Percentiles rank a stretch among this genome's conserved stretches.
Evolutionary conservation across 2,888 invertebrate genomes (phyloP).

Genomic region (Drosophila mulleri): DNA sequence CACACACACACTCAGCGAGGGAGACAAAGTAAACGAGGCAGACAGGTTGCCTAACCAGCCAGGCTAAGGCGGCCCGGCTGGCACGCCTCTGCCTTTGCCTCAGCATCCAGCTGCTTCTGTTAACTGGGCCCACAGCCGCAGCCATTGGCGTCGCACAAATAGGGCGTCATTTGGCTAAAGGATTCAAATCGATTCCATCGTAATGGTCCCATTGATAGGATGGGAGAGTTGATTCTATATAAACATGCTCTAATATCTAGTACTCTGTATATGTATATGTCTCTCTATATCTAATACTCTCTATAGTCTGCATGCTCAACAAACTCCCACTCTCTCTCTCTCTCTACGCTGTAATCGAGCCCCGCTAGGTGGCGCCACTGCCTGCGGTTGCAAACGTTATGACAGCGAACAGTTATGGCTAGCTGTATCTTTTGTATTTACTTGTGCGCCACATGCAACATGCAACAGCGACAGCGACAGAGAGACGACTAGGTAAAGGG

Average conservation of each 20-base stretch:
- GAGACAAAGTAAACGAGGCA: constrained; percentile 57
- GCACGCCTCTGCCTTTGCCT: background rate
- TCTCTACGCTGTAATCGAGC: background rate
- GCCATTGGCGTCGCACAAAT: constrained; percentile 32
- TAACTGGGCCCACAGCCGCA: constrained; percentile 21
- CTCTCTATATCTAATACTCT: background rate
- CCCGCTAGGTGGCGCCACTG: constrained; percentile 49
- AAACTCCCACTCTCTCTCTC: background rate
- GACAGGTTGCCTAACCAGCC: constrained; percentile 35
- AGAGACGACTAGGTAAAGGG: background rate
- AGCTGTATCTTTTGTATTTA: constrained; percentile 74
- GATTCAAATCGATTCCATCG: background rate
- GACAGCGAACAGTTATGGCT: constrained; percentile 40
- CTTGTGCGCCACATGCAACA: constrained; percentile 60
- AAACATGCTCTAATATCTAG: background rate
- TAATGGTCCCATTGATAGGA: background rate
- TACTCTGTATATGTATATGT: background rate
- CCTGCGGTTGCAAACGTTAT: constrained; percentile 41
- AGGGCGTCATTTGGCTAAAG: constrained; percentile 2
- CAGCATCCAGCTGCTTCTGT: constrained; percentile 7
- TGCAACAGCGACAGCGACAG: constrained; percentile 18
- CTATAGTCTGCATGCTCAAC: too few species aligned
- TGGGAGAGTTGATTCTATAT: background rate
- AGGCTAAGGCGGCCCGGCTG: constrained; percentile 1
- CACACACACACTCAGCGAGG: constrained; percentile 21